Evolutionary conservation across 2,797 vertebrate species (phyloP).

Genomic region (Nannoperca obscura): DNA sequence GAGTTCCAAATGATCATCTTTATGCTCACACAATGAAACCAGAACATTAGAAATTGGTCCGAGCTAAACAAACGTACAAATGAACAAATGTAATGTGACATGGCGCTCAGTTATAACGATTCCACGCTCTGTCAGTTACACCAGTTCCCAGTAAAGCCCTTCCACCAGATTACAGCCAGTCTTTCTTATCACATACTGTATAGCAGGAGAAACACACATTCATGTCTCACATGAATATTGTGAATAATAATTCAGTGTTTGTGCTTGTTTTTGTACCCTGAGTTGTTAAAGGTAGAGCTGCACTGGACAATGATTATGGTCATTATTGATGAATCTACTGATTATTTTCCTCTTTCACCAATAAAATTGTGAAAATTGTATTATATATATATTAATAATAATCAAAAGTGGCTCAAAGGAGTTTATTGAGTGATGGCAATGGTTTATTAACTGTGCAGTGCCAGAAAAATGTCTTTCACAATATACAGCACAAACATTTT

Average conservation of each 20-base stretch:
- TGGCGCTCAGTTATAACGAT: conserved; percentile 50
- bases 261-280: not conserved
- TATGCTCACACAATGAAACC: conserved; percentile 56
- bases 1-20: conserved; percentile 60
- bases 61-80: conserved; percentile 53
- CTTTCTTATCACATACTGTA: conserved; percentile 17
- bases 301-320: not conserved
- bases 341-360: not conserved
- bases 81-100: conserved; percentile 46
- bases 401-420: not conserved
- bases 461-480: conserved; percentile 2
- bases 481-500: not conserved
- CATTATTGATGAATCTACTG: not conserved
- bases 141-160: conserved; percentile 32
- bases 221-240: not conserved
- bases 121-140: conserved; percentile 59
- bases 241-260: not conserved
- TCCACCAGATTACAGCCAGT: conserved; percentile 11
- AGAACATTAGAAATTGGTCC: conserved; percentile 64
- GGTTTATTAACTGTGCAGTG: not conserved
- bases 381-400: conserved; percentile 22
- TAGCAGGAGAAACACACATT: not conserved
- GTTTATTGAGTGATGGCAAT: not conserved
- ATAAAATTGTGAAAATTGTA: not conserved
- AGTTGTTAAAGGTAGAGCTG: not conserved